Conservation (phyloP, 2,797 vertebrate species). For the Eulemur albifrons region DNA sequence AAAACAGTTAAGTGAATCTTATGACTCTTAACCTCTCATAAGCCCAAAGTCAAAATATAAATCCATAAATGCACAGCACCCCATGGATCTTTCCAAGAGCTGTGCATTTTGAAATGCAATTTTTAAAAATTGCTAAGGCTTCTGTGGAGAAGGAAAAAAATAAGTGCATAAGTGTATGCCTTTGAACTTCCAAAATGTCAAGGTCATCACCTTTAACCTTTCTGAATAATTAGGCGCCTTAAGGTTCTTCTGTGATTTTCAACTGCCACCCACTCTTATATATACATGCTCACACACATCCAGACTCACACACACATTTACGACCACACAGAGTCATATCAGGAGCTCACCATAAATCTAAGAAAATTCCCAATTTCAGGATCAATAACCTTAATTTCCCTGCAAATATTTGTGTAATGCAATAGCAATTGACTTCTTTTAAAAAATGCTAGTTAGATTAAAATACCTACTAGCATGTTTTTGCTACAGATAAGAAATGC, state of each 20-base stretch:
- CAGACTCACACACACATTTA: constrained; percentile 77
- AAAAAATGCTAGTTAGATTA: constrained; percentile 48
- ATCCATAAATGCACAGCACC: constrained; percentile 61
- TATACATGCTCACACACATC: constrained; percentile 67
- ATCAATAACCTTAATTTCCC: constrained; percentile 80
- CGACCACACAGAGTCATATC: constrained; percentile 78
- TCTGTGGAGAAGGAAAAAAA: constrained; percentile 80
- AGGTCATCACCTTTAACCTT: constrained; percentile 94
- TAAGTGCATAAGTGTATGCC: constrained; percentile 85
- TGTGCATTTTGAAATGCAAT: constrained; percentile 63
- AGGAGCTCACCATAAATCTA: constrained; percentile 78
- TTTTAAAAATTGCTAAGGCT: constrained; percentile 73
- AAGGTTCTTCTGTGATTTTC: constrained; percentile 89
- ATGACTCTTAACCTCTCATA: constrained; percentile 67
- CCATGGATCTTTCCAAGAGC: constrained; percentile 25
- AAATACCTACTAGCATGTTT: constrained; percentile 44
- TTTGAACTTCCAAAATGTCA: constrained; percentile 95
- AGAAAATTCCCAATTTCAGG: constrained; percentile 80
- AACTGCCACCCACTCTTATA: constrained; percentile 83
- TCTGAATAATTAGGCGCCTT: constrained; percentile 90
- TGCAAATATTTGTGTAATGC: constrained; percentile 66
- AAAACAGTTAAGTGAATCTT: constrained; percentile 78
- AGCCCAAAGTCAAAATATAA: constrained; percentile 77
- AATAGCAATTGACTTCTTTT: constrained; percentile 58
- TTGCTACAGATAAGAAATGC: constrained; percentile 19